Base-by-base conservation (phyloP, 2,888 invertebrate genomes). In the Ophraella communa region DNA sequence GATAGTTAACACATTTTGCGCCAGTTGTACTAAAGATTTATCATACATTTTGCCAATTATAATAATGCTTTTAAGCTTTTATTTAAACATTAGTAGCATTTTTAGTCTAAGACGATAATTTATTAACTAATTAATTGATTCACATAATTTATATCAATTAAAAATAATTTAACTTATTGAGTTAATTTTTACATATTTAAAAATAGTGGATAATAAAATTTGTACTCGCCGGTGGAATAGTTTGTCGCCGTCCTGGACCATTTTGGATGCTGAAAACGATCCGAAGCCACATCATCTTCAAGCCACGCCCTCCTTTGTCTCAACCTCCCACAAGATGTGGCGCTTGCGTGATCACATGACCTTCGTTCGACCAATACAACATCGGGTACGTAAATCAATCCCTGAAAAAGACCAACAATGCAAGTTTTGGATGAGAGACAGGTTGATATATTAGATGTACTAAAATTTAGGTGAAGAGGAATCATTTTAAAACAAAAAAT, bases 291-390 rank as follows among this genome's bases (percentile, higher is more conserved):
- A 62, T 61, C 68, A 62, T 67, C 62, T 60, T 56, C 58, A 42
- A 10, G 63, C 74, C 73, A 73, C 81, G 79, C 81, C 81, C 71
- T 67, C 77, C 75, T 77, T 79, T 80, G 80, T 80, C 78, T 80
- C 78, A 79, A 67, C 78, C 79, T 78, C 77, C 79, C 77, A 76
- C 76, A 67, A 63, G 69, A 68, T 54, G 69, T 63, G 64, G 77
- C 80, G 80, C 80, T 68, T 77, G 80, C 81, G 80, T 76, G 69
- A 35, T 72, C 79, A 77, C 77, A 76, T 79, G 78, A 69, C 60
- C 59, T n/a, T 27, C 49, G 17, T 58, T 65, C 68, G 67, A 64
- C 80, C 80, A 80, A 79, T 80, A 58, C 70, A 66, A 67, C 65
- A 23, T 66, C 67, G 70, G 67, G 67, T 61, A 71, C 70, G 74